Conservation (phyloP, 2,113 vertebrate genomes). For the human (Homo sapiens) region GRCh38 chr1:181263501-181264000, state of each 20-base stretch:
- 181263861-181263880: background rate
- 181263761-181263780: background rate
- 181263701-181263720: background rate
- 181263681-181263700: background rate
- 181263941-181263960: background rate
- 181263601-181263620: background rate
- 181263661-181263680: background rate
- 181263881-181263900: background rate
- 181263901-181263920: background rate
- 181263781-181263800: background rate
- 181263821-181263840: background rate
- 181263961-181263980: background rate
- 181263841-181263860: background rate
- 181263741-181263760: background rate
- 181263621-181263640: background rate
- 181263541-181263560: background rate
- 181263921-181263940: background rate
- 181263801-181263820: background rate
- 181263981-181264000: background rate
- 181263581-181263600: background rate
- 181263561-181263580: background rate
- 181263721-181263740: background rate
- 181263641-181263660: too few relatives aligned
- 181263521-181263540: background rate
- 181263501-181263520: background rate